Percentiles rank a stretch among this genome's conserved stretches.
These are phyloP conservation scores for Tiliqua scincoides DNA, from an alignment of 2,113 vertebrate genomes.

Conservation along the genomic window DNA sequence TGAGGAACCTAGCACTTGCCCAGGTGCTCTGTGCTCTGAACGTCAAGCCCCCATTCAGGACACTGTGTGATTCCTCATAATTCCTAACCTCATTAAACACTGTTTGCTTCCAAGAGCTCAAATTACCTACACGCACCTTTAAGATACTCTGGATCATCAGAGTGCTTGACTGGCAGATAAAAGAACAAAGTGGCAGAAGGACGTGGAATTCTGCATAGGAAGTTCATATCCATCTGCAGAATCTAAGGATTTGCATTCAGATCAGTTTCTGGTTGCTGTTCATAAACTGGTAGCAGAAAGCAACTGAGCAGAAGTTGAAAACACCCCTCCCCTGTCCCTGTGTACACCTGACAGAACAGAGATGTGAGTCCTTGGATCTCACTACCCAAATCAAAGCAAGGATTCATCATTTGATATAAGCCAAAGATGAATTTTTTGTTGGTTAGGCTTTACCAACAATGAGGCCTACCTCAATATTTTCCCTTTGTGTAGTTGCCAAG, in stretches of 20 bases:
- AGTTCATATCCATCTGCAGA: neutral
- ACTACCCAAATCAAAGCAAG: neutral
- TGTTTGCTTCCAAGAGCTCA: neutral
- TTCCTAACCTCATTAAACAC: neutral
- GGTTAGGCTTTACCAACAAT: neutral
- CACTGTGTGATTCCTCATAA: neutral
- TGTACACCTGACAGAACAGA: neutral
- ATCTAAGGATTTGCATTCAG: neutral
- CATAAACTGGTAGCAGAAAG: neutral
- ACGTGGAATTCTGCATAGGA: neutral
- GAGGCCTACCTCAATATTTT: neutral
- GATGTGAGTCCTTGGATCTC: neutral
- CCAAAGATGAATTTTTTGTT: neutral
- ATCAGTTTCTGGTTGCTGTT: neutral
- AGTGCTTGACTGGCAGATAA: neutral
- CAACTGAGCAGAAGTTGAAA: neutral
- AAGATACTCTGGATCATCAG: neutral
- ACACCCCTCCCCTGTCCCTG: neutral
- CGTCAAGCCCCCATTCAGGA: neutral
- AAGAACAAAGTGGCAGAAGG: neutral
- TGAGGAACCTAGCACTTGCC: neutral
- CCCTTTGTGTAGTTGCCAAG: neutral
- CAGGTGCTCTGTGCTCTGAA: neutral
- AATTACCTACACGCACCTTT: neutral
- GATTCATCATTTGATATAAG: too few relatives aligned